These are phyloP conservation scores for Anthopleura sola DNA, from an alignment of 64 coral and sea anemone genomes.

Conservation along the genomic window DNA sequence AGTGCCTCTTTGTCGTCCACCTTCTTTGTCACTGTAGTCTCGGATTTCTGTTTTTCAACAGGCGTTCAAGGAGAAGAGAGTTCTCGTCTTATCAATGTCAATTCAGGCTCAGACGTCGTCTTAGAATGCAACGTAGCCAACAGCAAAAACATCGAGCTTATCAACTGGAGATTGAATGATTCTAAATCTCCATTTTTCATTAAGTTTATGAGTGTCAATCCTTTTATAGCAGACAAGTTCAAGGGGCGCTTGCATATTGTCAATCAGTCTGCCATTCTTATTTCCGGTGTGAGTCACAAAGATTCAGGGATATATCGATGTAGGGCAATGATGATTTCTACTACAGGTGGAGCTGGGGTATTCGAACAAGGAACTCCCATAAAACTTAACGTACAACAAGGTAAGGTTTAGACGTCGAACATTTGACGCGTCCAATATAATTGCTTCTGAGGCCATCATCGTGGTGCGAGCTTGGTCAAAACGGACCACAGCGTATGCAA, in stretches of 20 bases:
- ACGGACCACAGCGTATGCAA: no score
- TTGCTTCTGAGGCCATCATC: no score
- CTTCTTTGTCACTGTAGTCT: no score
- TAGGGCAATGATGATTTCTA: slow-evolving; percentile 49
- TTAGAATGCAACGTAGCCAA: slow-evolving; percentile 63
- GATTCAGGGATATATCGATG: slow-evolving; percentile 84
- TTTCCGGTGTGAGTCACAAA: slow-evolving; percentile 55
- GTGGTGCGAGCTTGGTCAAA: background rate
- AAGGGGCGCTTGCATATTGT: slow-evolving; percentile 69
- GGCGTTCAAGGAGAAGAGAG: no score
- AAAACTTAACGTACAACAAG: slow-evolving; percentile 63
- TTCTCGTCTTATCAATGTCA: no score
- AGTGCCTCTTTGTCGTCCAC: no score
- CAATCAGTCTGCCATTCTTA: no score
- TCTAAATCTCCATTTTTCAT: slow-evolving; percentile 78
- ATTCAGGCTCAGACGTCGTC: slow-evolving; percentile 74
- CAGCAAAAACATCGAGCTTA: background rate
- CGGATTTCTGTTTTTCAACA: no score
- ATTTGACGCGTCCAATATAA: no score
- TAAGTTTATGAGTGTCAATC: slow-evolving; percentile 87
- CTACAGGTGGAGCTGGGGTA: slow-evolving; percentile 27
- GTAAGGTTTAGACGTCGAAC: no score
- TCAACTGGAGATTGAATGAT: slow-evolving; percentile 71
- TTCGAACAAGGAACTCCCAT: slow-evolving; percentile 58
- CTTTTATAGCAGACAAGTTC: slow-evolving; percentile 48